phyloP scores from a whole-genome alignment of 2,113 vertebrate species.

The Tragelaphus buxtoni region DNA sequence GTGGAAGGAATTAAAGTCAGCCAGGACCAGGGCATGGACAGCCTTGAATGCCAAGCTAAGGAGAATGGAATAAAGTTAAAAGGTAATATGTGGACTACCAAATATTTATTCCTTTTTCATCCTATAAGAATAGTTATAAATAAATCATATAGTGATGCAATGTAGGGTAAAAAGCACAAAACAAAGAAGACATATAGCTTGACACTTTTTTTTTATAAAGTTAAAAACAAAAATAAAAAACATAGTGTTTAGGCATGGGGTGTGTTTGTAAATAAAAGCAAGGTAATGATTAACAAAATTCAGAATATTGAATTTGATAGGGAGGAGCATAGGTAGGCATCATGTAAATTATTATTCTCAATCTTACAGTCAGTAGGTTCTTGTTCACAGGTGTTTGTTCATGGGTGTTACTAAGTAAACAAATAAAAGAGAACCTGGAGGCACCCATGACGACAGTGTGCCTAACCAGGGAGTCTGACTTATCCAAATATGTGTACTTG shows the following conservation, averaged over 20 bases:
- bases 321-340: not conserved
- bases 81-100: not conserved
- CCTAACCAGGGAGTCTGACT: not conserved
- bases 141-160: not conserved
- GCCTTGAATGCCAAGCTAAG: not conserved
- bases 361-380: not conserved
- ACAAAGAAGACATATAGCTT: not conserved
- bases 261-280: slow-evolving; percentile 4
- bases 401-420: not conserved
- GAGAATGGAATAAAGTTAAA: slow-evolving; percentile 15
- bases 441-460: not conserved
- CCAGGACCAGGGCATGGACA: not conserved
- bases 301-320: not conserved
- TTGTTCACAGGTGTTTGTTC: not conserved
- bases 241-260: not conserved
- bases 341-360: not conserved
- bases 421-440: not conserved
- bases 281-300: not conserved
- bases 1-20: not conserved
- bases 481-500: not conserved
- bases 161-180: not conserved
- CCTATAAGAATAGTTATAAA: not conserved
- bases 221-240: slow-evolving; percentile 17
- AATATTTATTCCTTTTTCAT: slow-evolving; percentile 8
- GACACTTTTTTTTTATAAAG: not conserved